A percentile compares a stretch with the other conserved stretches of the same genome.
phyloP scores from a whole-genome alignment of 2,888 invertebrate genomes.

The Allygus modestus region DNA sequence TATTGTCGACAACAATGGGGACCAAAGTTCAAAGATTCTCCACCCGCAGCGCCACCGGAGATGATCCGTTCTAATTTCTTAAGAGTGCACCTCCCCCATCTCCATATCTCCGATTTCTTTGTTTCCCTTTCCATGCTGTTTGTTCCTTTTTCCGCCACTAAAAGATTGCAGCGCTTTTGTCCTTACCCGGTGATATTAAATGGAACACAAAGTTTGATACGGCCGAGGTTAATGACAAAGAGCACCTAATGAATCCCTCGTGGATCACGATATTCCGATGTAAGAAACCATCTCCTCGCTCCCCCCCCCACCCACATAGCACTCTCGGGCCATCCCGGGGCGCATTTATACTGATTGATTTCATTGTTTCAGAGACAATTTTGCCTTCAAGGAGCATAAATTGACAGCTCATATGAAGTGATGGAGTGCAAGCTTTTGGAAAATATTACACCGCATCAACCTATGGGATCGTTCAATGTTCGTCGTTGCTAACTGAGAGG shows the following conservation, averaged over 20 bases:
- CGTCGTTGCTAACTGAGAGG: background rate
- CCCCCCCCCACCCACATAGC: background rate
- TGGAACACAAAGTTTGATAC: slow-evolving; percentile 47
- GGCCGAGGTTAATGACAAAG: slow-evolving; percentile 56
- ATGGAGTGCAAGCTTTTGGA: slow-evolving; percentile 5
- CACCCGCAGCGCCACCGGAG: slow-evolving; percentile 49
- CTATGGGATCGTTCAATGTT: background rate
- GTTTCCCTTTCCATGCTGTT: slow-evolving; percentile 58
- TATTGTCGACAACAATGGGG: slow-evolving; percentile 29
- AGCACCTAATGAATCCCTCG: slow-evolving; percentile 49
- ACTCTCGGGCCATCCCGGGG: background rate
- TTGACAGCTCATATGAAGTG: background rate
- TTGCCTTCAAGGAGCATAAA: slow-evolving; percentile 26
- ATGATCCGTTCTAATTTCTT: slow-evolving; percentile 59
- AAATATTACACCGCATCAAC: background rate
- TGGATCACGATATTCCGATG: slow-evolving; percentile 21
- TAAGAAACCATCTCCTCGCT: background rate
- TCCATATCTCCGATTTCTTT: slow-evolving; percentile 21
- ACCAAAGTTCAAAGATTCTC: slow-evolving; percentile 42
- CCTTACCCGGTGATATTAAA: slow-evolving; percentile 48
- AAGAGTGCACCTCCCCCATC: slow-evolving; percentile 45
- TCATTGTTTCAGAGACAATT: slow-evolving; percentile 15
- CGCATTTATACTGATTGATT: slow-evolving; percentile 43
- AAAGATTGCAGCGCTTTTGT: slow-evolving; percentile 52
- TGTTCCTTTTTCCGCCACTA: slow-evolving; percentile 59